These are phyloP conservation scores for Chloebia gouldiae DNA, from an alignment of 2,113 vertebrate species.

Conservation along the genomic window DNA sequence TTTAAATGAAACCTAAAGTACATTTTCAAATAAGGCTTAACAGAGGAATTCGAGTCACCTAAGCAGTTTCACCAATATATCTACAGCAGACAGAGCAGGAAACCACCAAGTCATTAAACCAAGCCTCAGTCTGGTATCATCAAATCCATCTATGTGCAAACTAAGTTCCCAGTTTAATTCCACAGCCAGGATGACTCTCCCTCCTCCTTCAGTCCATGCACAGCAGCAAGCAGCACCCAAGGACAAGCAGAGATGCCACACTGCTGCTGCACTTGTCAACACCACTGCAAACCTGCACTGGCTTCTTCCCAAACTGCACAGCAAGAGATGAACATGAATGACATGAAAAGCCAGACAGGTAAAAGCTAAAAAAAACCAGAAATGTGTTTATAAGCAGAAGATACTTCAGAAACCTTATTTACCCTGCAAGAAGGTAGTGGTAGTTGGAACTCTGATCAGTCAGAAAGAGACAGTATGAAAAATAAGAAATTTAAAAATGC, in stretches of 20 bases:
- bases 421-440: not conserved
- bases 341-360: not conserved
- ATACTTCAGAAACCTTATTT: not conserved
- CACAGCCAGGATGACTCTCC: not conserved
- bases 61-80: not conserved
- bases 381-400: not conserved
- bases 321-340: not conserved
- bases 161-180: not conserved
- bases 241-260: not conserved
- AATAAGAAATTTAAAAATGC: not conserved
- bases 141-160: not conserved
- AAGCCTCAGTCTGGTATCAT: not conserved
- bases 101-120: not conserved
- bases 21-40: not conserved
- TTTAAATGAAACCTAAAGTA: not conserved
- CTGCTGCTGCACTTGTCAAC: not conserved
- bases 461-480: not conserved
- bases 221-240: not conserved
- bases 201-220: not conserved
- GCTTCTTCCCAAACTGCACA: not conserved
- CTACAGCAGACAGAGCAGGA: not conserved
- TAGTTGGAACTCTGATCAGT: not conserved
- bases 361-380: not conserved
- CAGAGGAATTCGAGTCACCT: not conserved
- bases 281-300: not conserved